Evolutionary conservation across 1,140 invertebrate species (phyloP).

Genomic region (Chrysomallon squamiferum): DNA sequence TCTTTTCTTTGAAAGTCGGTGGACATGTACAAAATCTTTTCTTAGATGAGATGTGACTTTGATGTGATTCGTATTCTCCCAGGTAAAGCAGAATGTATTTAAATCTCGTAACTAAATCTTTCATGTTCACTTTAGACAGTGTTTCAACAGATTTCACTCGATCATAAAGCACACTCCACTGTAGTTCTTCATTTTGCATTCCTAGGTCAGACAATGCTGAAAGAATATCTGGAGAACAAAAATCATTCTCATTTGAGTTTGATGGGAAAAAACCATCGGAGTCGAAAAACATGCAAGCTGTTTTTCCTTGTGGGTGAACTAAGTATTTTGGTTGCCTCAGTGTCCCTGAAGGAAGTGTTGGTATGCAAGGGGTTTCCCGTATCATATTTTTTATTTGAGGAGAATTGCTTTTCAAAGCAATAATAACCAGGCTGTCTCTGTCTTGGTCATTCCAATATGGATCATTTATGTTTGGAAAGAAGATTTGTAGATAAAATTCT

Average conservation of each 20-base stretch:
- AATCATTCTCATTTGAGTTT: constrained; percentile 12
- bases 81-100: neutral
- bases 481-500: constrained; percentile 3
- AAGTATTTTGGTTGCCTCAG: constrained; percentile 9
- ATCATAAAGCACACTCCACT: neutral
- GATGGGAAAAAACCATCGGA: constrained; percentile 13
- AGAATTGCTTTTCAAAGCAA: constrained; percentile 27
- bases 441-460: constrained; percentile 3
- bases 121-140: neutral
- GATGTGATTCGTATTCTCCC: neutral
- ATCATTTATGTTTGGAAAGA: constrained; percentile 12
- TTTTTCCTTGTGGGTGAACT: neutral
- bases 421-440: constrained; percentile 4
- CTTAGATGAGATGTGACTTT: neutral
- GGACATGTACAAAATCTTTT: neutral
- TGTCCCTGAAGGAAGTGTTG: neutral
- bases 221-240: neutral
- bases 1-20: neutral
- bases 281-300: constrained; percentile 3
- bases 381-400: constrained; percentile 14
- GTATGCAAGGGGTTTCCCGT: constrained; percentile 3
- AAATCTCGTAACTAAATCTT: neutral
- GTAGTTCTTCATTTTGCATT: neutral
- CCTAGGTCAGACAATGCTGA: neutral
- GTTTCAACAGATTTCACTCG: neutral